Base-by-base conservation (phyloP, 2,888 invertebrate species). In the Homarus gammarus region DNA sequence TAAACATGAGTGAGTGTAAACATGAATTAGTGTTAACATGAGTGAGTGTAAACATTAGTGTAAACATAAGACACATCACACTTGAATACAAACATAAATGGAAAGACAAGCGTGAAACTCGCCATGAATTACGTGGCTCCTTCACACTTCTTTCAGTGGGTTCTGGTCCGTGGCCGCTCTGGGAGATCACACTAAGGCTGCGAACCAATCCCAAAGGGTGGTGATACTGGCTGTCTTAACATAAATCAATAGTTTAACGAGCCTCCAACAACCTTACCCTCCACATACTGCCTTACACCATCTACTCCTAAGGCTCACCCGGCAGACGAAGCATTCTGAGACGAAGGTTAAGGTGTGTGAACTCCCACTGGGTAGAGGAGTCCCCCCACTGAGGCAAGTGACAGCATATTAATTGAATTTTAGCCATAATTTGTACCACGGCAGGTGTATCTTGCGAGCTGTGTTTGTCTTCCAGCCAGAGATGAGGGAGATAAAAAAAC, bases 361-460 rank as follows among this genome's bases (percentile, higher is more conserved):
- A 61, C 36, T 27, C n/a, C 33, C 75, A 82, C 64, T 82, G 64
- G 40, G 38, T n/a, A 33, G 75, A 75, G 82, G 64, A 56, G 77
- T 75, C 73, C 87, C 77, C 87, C 87, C 27, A 84, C 90, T 51
- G 90, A 27, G 90, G 86, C 61, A 79, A 87, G 90, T 90, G 90
- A 90, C 90, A 90, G 90, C 79, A 90, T 90, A 90, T 90, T 90
- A 90, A 90, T 90, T 90, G 90, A 90, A 90, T 90, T 90, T 90
- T 90, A 90, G 87, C 81, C 84, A 87, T 90, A 90, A 90, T 90
- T 90, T 90, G 90, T 90, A 87, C 87, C 87, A 83, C 38, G 90
- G 84, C 79, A 84, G 87, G 90, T 90, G 72, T 87, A 90, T 90
- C 90, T 84, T 73, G 87, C 75, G 84, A 70, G 72, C 61, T 73